Conservation (phyloP, 2,888 invertebrate species). For the Melitaea athalia region DNA sequence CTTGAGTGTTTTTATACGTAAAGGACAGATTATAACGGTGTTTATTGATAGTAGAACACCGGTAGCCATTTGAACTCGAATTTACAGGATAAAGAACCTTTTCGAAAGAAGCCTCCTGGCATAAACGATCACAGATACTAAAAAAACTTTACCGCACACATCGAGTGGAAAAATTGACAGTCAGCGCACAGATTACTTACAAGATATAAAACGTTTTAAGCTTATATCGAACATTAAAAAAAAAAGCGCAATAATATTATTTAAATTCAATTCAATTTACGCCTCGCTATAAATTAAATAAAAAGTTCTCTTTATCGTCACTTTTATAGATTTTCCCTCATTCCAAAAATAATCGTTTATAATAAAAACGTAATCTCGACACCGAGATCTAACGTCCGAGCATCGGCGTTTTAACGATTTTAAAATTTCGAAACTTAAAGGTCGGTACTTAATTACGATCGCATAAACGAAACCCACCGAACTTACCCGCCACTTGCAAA, state of each 20-base stretch:
- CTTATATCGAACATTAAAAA: neutral
- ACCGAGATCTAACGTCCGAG: constrained; percentile 17
- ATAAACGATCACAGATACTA: constrained; percentile 37
- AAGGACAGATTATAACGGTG: constrained; percentile 58
- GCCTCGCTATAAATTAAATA: neutral
- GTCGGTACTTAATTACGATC: constrained; percentile 39
- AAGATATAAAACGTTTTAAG: neutral
- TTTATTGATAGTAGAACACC: constrained; percentile 52
- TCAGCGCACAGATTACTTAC: constrained; percentile 1
- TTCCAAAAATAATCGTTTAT: neutral
- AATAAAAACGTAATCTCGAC: constrained; percentile 25
- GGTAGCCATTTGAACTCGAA: constrained; percentile 55
- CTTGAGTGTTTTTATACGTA: constrained; percentile 55
- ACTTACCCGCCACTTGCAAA: constrained; percentile 48
- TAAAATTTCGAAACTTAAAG: constrained; percentile 35
- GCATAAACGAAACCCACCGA: constrained; percentile 45
- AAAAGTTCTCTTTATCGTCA: neutral
- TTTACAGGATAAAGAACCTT: constrained; percentile 37
- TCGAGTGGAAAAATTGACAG: constrained; percentile 6
- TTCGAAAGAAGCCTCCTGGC: constrained; percentile 31
- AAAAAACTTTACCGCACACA: constrained; percentile 26
- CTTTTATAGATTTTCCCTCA: constrained; percentile 7
- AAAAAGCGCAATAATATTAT: no score
- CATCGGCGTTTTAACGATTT: constrained; percentile 19
- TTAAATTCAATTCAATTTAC: no score